Evolutionary conservation across 2,888 invertebrate genomes (phyloP), one percentile per base, ranked within the genome.

Genomic region (Ischnura elegans): DNA sequence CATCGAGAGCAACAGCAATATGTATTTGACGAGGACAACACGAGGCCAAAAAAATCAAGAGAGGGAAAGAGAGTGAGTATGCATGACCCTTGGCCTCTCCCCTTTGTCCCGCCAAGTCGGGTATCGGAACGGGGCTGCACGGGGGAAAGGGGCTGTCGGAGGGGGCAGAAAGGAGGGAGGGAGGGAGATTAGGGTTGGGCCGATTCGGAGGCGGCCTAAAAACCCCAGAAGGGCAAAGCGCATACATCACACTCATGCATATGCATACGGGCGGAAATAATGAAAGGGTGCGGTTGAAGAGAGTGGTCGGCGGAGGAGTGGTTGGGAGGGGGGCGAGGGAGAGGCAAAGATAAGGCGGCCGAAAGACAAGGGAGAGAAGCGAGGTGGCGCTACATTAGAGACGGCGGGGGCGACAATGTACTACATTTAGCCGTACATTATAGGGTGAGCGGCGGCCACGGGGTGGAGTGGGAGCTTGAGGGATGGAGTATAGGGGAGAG

Each of bases 181-280:
- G 25, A n/a, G 51, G 61, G 36, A 13, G 76, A 10, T 36, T 29
- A 76, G n/a, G 76, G 76, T 76, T 13, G n/a, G n/a, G 76, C 76
- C 36, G 76, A 76, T 36, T 76, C 76, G 13, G 36, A 76, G 76
- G 76, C 76, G 76, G 76, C 36, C 76, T 36, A 76, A 76, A 87
- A 87, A 87, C 47, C 51, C 51, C 87, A 87, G 51, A 55, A 43
- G 61, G 61, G 61, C 51, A 90, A 61, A 90, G n/a, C 51, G 90
- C 90, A 90, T 90, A 90, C 55, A 90, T 90, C 90, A 66, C 61
- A 43, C 61, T 90, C 90, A 90, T 90, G 90, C 90, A 90, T 90
- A 90, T 90, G 90, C 90, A 90, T 90, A 45, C 45, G 61, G 86
- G 90, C n/a, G 90, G 90, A 90, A 90, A 90, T 90, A 90, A 90